These are phyloP conservation scores for Netelia inedita DNA, from an alignment of 2,888 invertebrate genomes.

Conservation along the genomic window DNA sequence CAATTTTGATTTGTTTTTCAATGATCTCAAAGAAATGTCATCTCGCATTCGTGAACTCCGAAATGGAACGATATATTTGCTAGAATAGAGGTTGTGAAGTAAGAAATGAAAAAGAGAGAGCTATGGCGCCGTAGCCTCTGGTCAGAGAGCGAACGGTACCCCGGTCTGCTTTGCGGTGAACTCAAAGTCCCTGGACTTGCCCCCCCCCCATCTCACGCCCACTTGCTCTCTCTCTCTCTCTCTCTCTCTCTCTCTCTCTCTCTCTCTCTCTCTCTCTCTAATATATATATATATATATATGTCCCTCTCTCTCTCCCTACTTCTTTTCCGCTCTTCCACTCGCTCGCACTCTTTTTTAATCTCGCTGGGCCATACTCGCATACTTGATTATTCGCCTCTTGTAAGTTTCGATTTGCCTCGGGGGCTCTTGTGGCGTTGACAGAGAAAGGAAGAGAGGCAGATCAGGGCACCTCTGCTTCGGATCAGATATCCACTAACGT, in stretches of 20 bases:
- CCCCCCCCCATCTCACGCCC: constrained; percentile 21
- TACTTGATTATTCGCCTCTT: constrained; percentile 55
- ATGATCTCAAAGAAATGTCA: constrained; percentile 3
- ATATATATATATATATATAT: no score
- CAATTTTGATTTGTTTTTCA: background rate
- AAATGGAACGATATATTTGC: constrained; percentile 27
- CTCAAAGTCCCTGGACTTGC: constrained; percentile 72
- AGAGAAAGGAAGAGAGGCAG: constrained; percentile 36
- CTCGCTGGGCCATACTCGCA: constrained; percentile 28
- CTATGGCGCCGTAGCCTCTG: constrained; percentile 38
- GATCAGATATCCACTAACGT: constrained; percentile 68
- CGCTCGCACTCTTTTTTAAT: constrained; percentile 60
- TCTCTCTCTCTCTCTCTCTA: constrained; percentile 43
- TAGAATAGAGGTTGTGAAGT: constrained; percentile 9
- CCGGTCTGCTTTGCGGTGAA: constrained; percentile 56
- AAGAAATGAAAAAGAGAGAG: constrained; percentile 65
- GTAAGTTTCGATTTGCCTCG: constrained; percentile 71
- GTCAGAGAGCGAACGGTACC: constrained; percentile 50
- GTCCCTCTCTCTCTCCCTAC: constrained; percentile 33
- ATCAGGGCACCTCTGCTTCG: constrained; percentile 66
- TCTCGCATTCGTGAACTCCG: constrained; percentile 37
- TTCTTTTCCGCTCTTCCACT: background rate
- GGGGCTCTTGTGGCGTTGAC: constrained; percentile 54
- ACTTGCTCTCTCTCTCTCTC: background rate
- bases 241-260: constrained; percentile 30